Evolutionary conservation across 2,888 invertebrate genomes (phyloP).

Genomic region (Pollenia angustigena): DNA sequence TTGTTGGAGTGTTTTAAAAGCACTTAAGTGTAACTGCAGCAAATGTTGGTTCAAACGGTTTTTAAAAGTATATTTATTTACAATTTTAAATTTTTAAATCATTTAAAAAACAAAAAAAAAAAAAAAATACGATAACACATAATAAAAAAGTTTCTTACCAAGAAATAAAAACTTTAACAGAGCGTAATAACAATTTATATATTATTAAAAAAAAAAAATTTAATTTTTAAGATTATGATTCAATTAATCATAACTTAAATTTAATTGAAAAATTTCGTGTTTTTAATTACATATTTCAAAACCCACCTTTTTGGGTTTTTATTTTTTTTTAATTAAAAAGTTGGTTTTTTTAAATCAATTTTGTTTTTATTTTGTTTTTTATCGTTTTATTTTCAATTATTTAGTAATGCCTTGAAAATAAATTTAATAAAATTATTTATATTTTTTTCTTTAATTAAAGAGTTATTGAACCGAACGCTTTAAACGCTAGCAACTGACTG

Average conservation of each 20-base stretch:
- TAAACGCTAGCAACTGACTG: constrained; percentile 59
- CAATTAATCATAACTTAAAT: no score
- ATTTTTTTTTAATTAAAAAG: constrained; percentile 25
- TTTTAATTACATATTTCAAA: not conserved
- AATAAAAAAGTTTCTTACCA: not conserved
- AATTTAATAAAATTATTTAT: not conserved
- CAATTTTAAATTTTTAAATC: constrained; percentile 29
- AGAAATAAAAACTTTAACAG: constrained; percentile 23
- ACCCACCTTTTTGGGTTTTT: constrained; percentile 55
- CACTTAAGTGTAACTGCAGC: not conserved
- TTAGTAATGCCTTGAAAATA: no score
- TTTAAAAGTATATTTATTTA: constrained; percentile 27
- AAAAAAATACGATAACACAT: not conserved
- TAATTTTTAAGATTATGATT: not conserved
- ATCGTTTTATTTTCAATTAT: not conserved
- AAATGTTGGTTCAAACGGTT: not conserved
- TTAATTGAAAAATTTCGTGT: constrained; percentile 13
- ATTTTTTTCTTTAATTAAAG: constrained; percentile 8
- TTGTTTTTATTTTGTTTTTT: constrained; percentile 8
- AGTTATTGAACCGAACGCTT: constrained; percentile 59
- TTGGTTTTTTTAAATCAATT: constrained; percentile 20
- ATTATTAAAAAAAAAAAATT: not conserved
- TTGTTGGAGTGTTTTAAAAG: constrained; percentile 31
- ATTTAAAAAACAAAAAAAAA: constrained; percentile 13
- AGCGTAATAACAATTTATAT: constrained; percentile 8